These are phyloP conservation scores for Pelosia muscerda DNA, from an alignment of 2,888 invertebrate genomes.

Conservation along the genomic window DNA sequence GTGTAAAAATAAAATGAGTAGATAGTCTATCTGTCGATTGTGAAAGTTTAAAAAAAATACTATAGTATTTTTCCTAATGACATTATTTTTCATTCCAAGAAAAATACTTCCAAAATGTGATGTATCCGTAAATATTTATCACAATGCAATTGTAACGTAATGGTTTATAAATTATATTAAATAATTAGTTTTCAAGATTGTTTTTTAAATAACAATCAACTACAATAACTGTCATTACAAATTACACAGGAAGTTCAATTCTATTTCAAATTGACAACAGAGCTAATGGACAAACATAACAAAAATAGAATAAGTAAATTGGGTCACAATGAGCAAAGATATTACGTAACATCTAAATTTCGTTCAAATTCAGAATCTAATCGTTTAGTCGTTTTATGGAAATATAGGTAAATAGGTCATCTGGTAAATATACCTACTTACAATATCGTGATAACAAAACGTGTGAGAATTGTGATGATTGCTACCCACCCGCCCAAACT, in stretches of 20 bases:
- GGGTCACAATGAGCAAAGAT: constrained; percentile 1
- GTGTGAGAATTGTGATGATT: constrained; percentile 15
- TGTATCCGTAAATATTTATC: no score
- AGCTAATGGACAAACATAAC: neutral
- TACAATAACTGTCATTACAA: no score
- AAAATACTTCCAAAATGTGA: no score
- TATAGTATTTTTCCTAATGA: no score
- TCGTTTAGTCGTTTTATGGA: neutral
- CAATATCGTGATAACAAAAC: constrained; percentile 8
- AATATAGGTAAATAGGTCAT: neutral
- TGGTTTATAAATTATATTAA: no score
- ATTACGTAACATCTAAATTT: constrained; percentile 1
- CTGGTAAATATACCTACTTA: neutral
- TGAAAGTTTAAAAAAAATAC: neutral
- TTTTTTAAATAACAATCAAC: no score
- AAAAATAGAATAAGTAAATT: neutral
- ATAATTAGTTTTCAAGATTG: no score
- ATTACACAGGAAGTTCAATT: neutral
- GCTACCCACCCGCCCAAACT: constrained; percentile 1
- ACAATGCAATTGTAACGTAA: no score
- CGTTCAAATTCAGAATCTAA: neutral
- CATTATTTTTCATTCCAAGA: no score
- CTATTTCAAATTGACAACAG: neutral
- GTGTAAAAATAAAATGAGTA: no score
- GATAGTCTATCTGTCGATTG: neutral